Conservation (phyloP, 2,797 vertebrate species). For the Eurystomus glaucurus region DNA sequence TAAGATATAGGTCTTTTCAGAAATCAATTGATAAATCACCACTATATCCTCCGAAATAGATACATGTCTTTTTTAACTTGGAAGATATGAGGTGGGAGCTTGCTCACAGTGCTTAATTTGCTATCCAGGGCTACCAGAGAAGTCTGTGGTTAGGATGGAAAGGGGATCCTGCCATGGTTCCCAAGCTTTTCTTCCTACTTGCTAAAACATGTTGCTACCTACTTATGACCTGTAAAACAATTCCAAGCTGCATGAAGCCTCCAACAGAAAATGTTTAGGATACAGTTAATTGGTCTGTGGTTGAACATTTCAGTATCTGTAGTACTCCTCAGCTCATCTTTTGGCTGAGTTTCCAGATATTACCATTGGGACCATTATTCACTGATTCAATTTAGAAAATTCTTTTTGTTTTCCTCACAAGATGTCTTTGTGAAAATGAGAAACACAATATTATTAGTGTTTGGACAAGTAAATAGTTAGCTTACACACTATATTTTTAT, state of each 20-base stretch:
- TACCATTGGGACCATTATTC: conserved; percentile 14
- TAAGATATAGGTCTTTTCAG: neutral
- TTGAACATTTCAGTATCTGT: neutral
- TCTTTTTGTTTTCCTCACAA: conserved; percentile 6
- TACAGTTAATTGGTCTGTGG: neutral
- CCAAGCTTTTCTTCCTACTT: neutral
- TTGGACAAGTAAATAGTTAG: neutral
- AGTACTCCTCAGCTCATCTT: neutral
- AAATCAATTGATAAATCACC: neutral
- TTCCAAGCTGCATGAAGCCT: neutral
- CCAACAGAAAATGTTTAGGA: neutral
- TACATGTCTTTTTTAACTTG: neutral
- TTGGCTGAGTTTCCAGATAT: neutral
- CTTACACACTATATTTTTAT: conserved; percentile 8
- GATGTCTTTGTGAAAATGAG: conserved; percentile 22
- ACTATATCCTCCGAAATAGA: neutral
- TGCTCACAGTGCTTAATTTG: neutral
- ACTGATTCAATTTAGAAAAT: conserved; percentile 1
- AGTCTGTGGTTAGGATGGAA: neutral
- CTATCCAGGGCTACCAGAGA: neutral
- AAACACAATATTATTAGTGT: conserved; percentile 4
- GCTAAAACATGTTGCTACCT: neutral
- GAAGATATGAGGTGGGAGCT: neutral
- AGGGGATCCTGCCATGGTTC: neutral
- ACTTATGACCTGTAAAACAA: neutral